These are phyloP conservation scores for Hapalemur alaotrensis DNA, from an alignment of 2,797 vertebrate species.

Conservation along the genomic window DNA sequence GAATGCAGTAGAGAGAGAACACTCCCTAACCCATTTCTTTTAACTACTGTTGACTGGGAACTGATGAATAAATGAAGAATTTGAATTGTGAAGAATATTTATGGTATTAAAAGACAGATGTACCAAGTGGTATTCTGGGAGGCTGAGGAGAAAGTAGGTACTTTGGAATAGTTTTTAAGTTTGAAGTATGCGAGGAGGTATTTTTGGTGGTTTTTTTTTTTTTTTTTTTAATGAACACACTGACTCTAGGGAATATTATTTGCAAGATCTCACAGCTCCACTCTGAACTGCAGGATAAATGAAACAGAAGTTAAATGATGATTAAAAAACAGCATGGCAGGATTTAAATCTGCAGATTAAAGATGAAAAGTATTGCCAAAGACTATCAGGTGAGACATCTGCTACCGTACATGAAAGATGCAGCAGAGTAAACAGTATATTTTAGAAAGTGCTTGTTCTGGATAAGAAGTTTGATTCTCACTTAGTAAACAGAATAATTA, in stretches of 20 bases:
- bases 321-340: conserved; percentile 63
- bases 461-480: neutral
- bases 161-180: neutral
- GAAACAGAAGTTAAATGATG: conserved; percentile 57
- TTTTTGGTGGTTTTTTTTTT: neutral
- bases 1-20: neutral
- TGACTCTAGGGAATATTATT: conserved; percentile 23
- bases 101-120: neutral
- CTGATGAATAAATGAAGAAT: neutral
- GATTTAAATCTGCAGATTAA: conserved; percentile 39
- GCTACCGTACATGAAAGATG: neutral
- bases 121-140: neutral
- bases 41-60: neutral
- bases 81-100: neutral
- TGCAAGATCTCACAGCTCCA: neutral
- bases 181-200: neutral
- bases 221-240: neutral
- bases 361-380: conserved; percentile 33
- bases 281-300: conserved; percentile 41
- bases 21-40: neutral
- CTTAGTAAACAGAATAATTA: conserved; percentile 60
- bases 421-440: neutral
- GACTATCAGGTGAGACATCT: conserved; percentile 37
- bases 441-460: conserved; percentile 14
- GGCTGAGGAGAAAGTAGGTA: neutral